Evolutionary conservation across 2,888 invertebrate species (phyloP).

Genomic region (Melanchra persicariae): DNA sequence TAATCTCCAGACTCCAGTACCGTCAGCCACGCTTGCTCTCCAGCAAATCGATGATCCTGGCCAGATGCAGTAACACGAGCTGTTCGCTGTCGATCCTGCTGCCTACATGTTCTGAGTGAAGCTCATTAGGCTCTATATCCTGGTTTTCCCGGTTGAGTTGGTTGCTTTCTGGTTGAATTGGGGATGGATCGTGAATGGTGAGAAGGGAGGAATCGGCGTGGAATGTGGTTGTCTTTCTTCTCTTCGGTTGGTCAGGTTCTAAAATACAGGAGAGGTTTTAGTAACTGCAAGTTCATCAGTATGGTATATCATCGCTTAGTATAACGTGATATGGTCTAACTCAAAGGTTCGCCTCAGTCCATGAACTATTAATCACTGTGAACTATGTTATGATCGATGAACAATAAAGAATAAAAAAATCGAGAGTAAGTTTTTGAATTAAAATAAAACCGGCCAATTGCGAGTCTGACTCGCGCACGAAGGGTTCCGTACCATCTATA

Average conservation of each 20-base stretch:
- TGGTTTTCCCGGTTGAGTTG: slow-evolving; percentile 37
- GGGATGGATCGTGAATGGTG: slow-evolving; percentile 71
- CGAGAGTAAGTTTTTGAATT: no score
- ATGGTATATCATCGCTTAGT: no score
- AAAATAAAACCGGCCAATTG: no score
- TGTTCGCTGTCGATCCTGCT: slow-evolving; percentile 71
- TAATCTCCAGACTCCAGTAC: not conserved
- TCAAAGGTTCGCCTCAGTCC: no score
- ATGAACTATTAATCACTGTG: no score
- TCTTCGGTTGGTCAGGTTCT: slow-evolving; percentile 71
- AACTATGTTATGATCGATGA: no score
- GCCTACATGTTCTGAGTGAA: slow-evolving; percentile 28
- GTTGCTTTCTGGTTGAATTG: slow-evolving; percentile 33
- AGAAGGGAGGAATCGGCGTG: slow-evolving; percentile 77
- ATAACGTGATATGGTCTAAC: no score
- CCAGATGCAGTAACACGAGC: slow-evolving; percentile 76
- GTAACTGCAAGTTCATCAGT: not conserved
- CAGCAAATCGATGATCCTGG: slow-evolving; percentile 80
- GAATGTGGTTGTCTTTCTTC: slow-evolving; percentile 77
- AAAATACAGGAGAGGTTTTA: slow-evolving; percentile 40
- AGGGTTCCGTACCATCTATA: no score
- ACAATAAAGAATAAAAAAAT: no score
- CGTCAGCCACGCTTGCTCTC: slow-evolving; percentile 78
- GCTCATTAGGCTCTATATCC: slow-evolving; percentile 44
- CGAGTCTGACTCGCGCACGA: no score